A percentile compares a stretch with the other conserved stretches of the same genome.
Conservation (phyloP, 2,113 vertebrate genomes). For the Pseudonaja textilis region DNA sequence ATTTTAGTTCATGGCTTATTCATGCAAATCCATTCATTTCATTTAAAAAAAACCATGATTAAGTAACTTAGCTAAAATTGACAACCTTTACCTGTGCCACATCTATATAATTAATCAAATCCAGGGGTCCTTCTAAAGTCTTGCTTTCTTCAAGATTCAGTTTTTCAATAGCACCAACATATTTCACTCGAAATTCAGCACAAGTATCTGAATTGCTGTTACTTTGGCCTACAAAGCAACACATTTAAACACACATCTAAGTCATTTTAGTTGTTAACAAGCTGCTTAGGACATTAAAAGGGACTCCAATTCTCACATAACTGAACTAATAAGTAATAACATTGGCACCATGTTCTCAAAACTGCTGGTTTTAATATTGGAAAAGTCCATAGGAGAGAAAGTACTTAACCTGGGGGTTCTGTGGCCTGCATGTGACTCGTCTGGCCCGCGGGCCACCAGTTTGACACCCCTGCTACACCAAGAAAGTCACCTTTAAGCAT, state of each 20-base stretch:
- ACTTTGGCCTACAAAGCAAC: constrained; percentile 74
- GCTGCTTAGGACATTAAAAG: not conserved
- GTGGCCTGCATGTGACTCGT: too few species aligned
- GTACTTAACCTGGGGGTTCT: not conserved
- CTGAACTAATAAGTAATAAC: not conserved
- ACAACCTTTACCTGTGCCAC: constrained; percentile 84
- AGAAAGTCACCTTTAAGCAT: not conserved
- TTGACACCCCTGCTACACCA: not conserved
- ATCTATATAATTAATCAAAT: constrained; percentile 96
- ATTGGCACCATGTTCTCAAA: not conserved
- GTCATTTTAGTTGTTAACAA: not conserved
- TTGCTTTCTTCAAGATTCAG: constrained; percentile 83
- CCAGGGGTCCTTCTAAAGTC: constrained; percentile 85
- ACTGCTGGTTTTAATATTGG: not conserved
- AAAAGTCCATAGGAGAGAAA: not conserved
- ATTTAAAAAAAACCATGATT: not conserved
- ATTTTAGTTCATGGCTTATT: not conserved
- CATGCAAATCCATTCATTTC: not conserved
- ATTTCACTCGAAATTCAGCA: constrained; percentile 92
- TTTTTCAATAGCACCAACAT: constrained; percentile 91
- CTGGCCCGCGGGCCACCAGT: too few species aligned
- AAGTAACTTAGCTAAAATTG: not conserved
- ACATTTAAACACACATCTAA: constrained; percentile 4
- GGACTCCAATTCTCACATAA: not conserved
- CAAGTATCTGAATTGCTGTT: constrained; percentile 87